Base-by-base conservation (phyloP, 2,888 invertebrate species). In the Cephus nigrinus region DNA sequence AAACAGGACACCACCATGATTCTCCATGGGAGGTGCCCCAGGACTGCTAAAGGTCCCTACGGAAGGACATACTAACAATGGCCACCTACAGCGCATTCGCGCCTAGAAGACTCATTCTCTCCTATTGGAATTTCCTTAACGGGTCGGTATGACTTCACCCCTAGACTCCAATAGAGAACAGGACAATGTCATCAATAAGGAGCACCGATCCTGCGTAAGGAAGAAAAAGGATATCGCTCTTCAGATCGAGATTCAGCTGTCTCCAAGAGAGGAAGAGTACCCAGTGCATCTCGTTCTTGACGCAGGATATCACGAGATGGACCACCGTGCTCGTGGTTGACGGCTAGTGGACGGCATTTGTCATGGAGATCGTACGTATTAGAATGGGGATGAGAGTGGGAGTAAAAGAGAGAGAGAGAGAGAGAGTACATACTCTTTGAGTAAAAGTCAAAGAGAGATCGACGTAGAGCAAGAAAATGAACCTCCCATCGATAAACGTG, bases 331-430 rank as follows among this genome's bases (percentile, higher is more conserved):
- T 82, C 79, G 80, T 33, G 33, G 76, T 55, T 74, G 81, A 78
- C 77, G 79, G 77, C 79, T 80, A 80, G 80, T 83, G 68, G 80
- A 79, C 78, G 76, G 78, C 75, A 82, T 89, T 89, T 88, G 86
- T 88, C 88, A 88, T 82, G 85, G 83, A 84, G 83, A 87, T 88
- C 82, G 83, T 82, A 80, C 84, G 84, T 84, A 83, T 84, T 84
- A 83, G 82, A 82, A 81, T 84, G 79, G 81, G 78, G 78, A 73
- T 35, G 75, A 30, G 76, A 78, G n/a, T 33, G 71, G 55, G 77
- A 35, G 75, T 78, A 73, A 30, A 11, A 72, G 68, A 55, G 68
- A 76, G 35, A 75, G 55, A 40, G 35, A 76, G 73, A 74, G 33
- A n/a, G n/a, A n/a, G 40, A 79, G 23, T 55, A 55, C 23, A 55